A percentile compares a stretch with the other conserved stretches of the same genome.
Evolutionary conservation across 2,888 invertebrate genomes (phyloP).

Genomic region (Seira ritae): DNA sequence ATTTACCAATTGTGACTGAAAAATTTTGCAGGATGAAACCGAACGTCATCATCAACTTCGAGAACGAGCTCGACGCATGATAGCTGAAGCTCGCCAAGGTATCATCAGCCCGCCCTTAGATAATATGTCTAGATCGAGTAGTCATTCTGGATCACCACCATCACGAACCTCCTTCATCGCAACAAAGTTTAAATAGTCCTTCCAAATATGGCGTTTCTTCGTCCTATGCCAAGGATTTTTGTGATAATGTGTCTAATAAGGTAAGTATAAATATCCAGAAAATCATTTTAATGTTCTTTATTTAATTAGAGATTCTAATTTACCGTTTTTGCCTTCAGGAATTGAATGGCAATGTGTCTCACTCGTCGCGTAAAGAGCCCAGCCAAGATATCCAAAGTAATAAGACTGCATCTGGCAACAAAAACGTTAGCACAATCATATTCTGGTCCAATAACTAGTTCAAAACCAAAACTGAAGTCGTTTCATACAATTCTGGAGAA

Average conservation of each 20-base stretch:
- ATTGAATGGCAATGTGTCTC: slow-evolving; percentile 78
- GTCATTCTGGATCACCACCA: slow-evolving; percentile 70
- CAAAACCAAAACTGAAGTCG: slow-evolving; percentile 78
- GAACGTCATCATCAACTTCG: slow-evolving; percentile 90
- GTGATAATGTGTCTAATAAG: slow-evolving; percentile 72
- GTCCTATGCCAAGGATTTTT: slow-evolving; percentile 66
- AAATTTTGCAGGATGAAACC: slow-evolving; percentile 81
- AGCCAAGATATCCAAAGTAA: slow-evolving; percentile 43
- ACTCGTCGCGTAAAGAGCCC: slow-evolving; percentile 38
- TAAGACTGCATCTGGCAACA: slow-evolving; percentile 61
- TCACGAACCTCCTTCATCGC: slow-evolving; percentile 68
- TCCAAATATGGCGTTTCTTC: slow-evolving; percentile 53
- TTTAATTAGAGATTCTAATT: background rate
- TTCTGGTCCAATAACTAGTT: slow-evolving; percentile 61
- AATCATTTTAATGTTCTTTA: background rate
- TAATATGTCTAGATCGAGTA: slow-evolving; percentile 70
- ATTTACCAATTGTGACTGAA: background rate
- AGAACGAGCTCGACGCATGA: slow-evolving; percentile 91
- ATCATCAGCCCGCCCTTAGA: slow-evolving; percentile 75
- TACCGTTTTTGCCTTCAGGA: slow-evolving; percentile 74
- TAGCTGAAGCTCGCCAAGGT: slow-evolving; percentile 88
- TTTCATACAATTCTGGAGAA: slow-evolving; percentile 78
- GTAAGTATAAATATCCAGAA: slow-evolving; percentile 39
- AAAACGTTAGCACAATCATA: slow-evolving; percentile 57
- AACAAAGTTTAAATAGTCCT: slow-evolving; percentile 70